Evolutionary conservation across 2,113 vertebrate genomes (phyloP).

Genomic region (Myrmecophaga tridactyla): DNA sequence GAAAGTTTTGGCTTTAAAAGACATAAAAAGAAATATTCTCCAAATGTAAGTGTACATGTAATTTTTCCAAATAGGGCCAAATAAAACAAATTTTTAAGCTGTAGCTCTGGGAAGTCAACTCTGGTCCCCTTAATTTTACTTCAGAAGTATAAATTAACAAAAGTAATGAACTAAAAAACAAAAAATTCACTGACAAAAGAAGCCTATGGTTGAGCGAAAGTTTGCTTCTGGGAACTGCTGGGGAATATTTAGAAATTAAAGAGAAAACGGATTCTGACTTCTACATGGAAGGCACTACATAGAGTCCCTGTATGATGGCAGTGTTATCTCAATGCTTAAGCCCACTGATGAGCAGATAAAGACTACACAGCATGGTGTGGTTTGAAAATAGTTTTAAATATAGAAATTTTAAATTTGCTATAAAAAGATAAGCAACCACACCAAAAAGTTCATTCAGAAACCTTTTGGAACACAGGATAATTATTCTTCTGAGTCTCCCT

Average conservation of each 20-base stretch:
- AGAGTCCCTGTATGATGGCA: fast-evolving
- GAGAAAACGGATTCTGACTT: not conserved
- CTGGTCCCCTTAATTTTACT: not conserved
- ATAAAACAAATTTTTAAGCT: slow-evolving; percentile 13
- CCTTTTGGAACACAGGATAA: not conserved
- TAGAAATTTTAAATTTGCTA: not conserved
- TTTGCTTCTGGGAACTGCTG: too few relatives aligned
- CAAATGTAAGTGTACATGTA: not conserved
- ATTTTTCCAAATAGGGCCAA: not conserved
- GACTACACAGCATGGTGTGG: fast-evolving
- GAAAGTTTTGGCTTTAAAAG: not conserved
- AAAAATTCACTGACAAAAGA: not conserved
- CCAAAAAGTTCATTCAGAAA: slow-evolving; percentile 12
- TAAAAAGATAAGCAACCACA: not conserved
- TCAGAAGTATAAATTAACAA: not conserved
- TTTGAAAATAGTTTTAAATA: not conserved
- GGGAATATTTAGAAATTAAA: not conserved
- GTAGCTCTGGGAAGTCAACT: not conserved
- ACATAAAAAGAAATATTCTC: not conserved
- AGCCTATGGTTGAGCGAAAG: not conserved
- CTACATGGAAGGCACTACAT: fast-evolving
- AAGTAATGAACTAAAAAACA: not conserved
- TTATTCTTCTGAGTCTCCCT: not conserved
- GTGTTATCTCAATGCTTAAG: not conserved
- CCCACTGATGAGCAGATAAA: not conserved